These are phyloP conservation scores for Acanthornis magna DNA, from an alignment of 2,797 vertebrate species.

Conservation along the genomic window DNA sequence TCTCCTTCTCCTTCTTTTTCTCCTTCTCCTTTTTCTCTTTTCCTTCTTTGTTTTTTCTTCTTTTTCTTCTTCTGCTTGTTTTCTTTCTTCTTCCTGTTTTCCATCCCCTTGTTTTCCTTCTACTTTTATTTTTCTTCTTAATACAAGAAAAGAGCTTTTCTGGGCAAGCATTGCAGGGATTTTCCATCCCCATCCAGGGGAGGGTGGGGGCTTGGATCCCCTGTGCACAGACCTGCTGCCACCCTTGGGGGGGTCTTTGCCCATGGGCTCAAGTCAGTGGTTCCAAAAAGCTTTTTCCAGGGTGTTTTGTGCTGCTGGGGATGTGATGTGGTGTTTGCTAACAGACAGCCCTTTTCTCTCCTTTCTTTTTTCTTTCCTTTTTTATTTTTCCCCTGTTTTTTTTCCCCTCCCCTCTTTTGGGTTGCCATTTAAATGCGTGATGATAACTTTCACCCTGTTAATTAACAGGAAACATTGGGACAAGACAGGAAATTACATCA, in stretches of 20 bases:
- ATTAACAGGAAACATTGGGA: conserved; percentile 77
- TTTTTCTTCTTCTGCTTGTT: too few species aligned
- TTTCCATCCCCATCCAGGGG: not conserved
- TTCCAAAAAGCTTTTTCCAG: not conserved
- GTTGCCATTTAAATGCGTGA: conserved; percentile 46
- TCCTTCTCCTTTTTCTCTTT: too few species aligned
- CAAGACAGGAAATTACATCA: conserved; percentile 79
- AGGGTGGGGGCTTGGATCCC: not conserved
- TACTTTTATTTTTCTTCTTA: not conserved
- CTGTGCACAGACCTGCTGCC: not conserved
- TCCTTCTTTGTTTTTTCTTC: rapidly evolving
- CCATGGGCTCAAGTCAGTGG: rapidly evolving
- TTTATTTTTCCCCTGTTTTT: not conserved
- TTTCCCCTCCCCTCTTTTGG: not conserved
- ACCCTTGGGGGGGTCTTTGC: not conserved
- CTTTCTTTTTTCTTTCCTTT: not conserved
- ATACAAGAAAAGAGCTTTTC: not conserved
- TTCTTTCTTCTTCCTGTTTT: too few species aligned
- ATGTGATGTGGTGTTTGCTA: not conserved
- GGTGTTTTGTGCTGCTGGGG: not conserved
- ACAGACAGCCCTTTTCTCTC: not conserved
- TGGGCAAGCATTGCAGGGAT: not conserved
- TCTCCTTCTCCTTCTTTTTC: rapidly evolving
- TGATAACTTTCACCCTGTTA: conserved; percentile 78
- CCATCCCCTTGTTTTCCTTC: too few species aligned